phyloP scores from a whole-genome alignment of 2,888 invertebrate genomes.

The Dexiosoma caninum region DNA sequence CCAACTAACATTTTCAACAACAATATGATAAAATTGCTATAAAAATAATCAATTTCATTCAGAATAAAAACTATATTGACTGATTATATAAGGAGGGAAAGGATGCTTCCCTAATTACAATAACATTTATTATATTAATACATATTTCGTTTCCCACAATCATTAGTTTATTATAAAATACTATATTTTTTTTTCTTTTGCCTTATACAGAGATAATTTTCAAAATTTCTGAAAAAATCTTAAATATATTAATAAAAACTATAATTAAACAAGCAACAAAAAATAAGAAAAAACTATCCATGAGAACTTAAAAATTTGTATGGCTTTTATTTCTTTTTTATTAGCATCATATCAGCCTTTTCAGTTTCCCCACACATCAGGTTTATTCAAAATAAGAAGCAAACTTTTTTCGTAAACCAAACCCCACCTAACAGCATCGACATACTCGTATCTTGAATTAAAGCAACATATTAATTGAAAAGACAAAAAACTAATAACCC shows the following conservation, averaged over 20 bases:
- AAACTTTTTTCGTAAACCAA: slow-evolving; percentile 9
- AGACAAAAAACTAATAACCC: not conserved
- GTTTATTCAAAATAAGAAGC: not conserved
- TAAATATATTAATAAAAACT: slow-evolving; percentile 60
- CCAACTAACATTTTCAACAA: slow-evolving; percentile 57
- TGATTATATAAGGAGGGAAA: not conserved
- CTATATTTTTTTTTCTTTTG: slow-evolving; percentile 18
- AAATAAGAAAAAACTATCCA: slow-evolving; percentile 49
- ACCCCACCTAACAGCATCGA: slow-evolving; percentile 9
- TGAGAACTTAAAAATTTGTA: slow-evolving; percentile 42
- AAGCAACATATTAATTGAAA: not conserved
- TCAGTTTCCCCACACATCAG: slow-evolving; percentile 8
- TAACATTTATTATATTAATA: slow-evolving; percentile 35
- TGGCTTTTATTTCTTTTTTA: slow-evolving; percentile 23
- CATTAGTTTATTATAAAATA: slow-evolving; percentile 67
- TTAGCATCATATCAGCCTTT: not conserved
- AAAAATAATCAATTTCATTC: not conserved
- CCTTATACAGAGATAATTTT: slow-evolving; percentile 20
- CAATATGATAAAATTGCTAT: not conserved
- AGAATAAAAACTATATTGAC: not conserved
- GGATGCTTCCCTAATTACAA: not conserved
- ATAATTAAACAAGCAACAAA: slow-evolving; percentile 58
- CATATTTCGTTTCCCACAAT: slow-evolving; percentile 31
- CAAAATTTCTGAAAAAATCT: slow-evolving; percentile 15
- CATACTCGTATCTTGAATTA: slow-evolving; percentile 3